Conservation (phyloP, 2,888 invertebrate genomes). For the Patella depressa region DNA sequence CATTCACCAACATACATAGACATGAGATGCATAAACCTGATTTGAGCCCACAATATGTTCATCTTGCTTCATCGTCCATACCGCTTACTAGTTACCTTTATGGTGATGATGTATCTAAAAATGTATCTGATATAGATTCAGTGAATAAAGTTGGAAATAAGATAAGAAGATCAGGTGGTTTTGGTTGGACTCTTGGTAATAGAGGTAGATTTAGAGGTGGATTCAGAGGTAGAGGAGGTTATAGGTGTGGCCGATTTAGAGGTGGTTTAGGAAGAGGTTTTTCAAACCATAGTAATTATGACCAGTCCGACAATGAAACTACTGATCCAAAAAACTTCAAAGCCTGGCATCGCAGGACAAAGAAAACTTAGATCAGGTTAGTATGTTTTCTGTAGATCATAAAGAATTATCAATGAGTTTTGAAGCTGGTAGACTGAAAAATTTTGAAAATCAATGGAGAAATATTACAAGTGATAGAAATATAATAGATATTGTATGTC, state of each 20-base stretch:
- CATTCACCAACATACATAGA: neutral
- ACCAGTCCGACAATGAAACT: too few species aligned
- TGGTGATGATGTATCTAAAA: neutral
- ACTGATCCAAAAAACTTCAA: too few species aligned
- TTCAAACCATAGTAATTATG: too few species aligned
- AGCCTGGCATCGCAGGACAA: neutral
- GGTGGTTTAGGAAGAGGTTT: neutral
- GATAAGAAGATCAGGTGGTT: neutral
- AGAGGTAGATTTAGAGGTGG: too few species aligned
- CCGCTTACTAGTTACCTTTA: neutral
- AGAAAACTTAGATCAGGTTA: too few species aligned
- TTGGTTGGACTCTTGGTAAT: neutral
- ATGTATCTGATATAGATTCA: neutral
- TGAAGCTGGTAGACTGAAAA: conserved; percentile 8
- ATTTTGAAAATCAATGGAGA: neutral
- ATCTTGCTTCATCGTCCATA: neutral
- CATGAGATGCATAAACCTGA: conserved; percentile 8
- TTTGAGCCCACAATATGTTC: conserved; percentile 1
- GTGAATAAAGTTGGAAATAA: neutral
- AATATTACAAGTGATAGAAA: neutral
- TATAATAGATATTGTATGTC: neutral
- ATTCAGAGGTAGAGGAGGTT: too few species aligned
- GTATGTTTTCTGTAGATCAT: neutral
- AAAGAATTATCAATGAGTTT: neutral
- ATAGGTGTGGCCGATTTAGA: neutral